Base-by-base conservation (phyloP, 1,140 invertebrate species). In the Dryas iulia region DNA sequence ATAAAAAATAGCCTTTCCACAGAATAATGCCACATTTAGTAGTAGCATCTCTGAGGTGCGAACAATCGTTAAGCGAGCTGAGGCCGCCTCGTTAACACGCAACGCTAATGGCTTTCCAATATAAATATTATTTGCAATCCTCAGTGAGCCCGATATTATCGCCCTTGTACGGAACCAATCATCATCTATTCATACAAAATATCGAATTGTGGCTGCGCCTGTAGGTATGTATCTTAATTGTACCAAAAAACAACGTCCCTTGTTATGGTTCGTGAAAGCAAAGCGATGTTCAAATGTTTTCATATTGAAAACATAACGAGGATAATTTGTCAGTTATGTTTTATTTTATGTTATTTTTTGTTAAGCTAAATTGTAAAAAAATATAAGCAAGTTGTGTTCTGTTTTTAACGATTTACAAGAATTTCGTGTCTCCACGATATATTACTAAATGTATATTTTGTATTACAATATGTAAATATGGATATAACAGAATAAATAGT, bases 21-120 rank as follows among this genome's bases (percentile, higher is more conserved):
- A n/a, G n/a, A n/a, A n/a, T n/a, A n/a, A n/a, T n/a, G n/a, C 7
- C 3, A 21, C 8, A 21, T 47, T 18, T 21, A 47, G 7, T 47
- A 3, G 3, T 21, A 21, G 14, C 39, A 47, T 7, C 33, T 56
- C 61, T 12, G 14, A 31, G 28, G 1, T 1, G 0, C 33, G 8
- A 54, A 28, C 28, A 11, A 31, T 25, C 59, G 61, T 62, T 30
- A 63, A 26, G 60, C 28, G 60, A 24, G 52, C 54, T 14, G 63
- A 30, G 26, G 14, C 14, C 52, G 23, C n/a, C n/a, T 57, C 63
- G 64, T 66, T 66, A 66, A 63, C 61, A 56, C 64, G 57, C 33
- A 47, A 23, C 56, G 5, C 53, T 66, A 66, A 66, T 66, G 64
- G 57, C 64, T 66, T 66, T 30, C 64, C 64, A 52, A 66, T 66